Conservation (phyloP, 1,140 invertebrate species). For the Lepidotrigona ventralis region DNA sequence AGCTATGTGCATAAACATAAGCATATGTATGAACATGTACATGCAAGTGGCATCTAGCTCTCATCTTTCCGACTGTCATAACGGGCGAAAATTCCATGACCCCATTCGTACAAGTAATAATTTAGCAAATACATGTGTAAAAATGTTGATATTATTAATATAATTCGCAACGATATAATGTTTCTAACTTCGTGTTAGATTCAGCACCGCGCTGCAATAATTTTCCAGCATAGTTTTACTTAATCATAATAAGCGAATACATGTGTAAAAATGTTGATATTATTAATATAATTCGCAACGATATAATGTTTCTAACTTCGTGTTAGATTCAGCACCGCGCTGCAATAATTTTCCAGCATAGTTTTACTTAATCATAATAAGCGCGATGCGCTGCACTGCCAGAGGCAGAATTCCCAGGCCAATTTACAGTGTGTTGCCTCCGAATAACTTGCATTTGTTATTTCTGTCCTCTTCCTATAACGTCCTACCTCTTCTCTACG, state of each 20-base stretch:
- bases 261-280: neutral
- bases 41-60: neutral
- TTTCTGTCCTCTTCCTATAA: neutral
- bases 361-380: neutral
- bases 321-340: neutral
- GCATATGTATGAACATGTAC: neutral
- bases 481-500: accelerated
- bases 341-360: neutral
- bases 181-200: neutral
- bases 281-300: neutral
- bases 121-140: neutral
- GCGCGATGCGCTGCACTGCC: neutral
- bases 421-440: neutral
- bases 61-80: neutral
- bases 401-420: neutral
- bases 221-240: neutral
- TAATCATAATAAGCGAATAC: constrained; percentile 1
- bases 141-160: neutral
- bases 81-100: neutral
- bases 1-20: neutral
- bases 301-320: neutral
- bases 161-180: neutral
- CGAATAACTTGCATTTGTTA: neutral
- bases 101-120: neutral
- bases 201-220: neutral